A percentile compares a stretch with the other conserved stretches of the same genome.
These are phyloP conservation scores for Pinna nobilis DNA, from an alignment of 1,140 invertebrate species.

Conservation along the genomic window DNA sequence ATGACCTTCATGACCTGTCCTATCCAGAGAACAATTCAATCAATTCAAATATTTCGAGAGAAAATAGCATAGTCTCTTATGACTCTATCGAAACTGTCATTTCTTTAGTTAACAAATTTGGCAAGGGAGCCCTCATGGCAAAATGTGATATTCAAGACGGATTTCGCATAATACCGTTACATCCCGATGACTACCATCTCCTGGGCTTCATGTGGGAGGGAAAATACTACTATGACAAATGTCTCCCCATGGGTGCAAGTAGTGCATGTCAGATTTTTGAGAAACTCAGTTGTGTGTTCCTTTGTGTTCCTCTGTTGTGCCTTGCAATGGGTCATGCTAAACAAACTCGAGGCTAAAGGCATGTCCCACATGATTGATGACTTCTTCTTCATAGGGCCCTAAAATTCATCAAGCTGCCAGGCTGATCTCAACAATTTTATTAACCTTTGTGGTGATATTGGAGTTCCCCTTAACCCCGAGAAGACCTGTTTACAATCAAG, in stretches of 20 bases:
- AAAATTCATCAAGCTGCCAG: not conserved
- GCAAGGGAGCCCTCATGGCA: constrained; percentile 12
- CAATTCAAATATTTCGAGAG: constrained; percentile 12
- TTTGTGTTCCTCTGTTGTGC: constrained; percentile 10
- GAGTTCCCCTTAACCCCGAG: constrained; percentile 10
- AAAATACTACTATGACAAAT: constrained; percentile 18
- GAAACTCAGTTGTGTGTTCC: constrained; percentile 1
- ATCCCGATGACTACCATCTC: constrained; percentile 19
- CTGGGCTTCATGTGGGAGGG: constrained; percentile 23
- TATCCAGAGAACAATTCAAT: constrained; percentile 9
- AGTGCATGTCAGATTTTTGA: constrained; percentile 32
- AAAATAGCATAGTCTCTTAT: constrained; percentile 18
- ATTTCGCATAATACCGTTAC: constrained; percentile 22
- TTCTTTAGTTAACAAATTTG: constrained; percentile 6
- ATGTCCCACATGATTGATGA: constrained; percentile 37
- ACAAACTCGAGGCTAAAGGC: not conserved
- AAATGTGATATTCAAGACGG: constrained; percentile 34
- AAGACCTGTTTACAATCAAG: constrained; percentile 18
- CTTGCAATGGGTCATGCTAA: constrained; percentile 20
- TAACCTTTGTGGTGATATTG: not conserved
- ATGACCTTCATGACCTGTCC: constrained; percentile 32
- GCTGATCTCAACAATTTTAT: constrained; percentile 7
- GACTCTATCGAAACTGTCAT: constrained; percentile 18
- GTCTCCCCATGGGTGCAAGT: constrained; percentile 25
- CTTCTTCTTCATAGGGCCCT: constrained; percentile 8